Evolutionary conservation across 2,797 vertebrate species (phyloP), one percentile per base, ranked within the genome.

Genomic region (Linurgus olivaceus): DNA sequence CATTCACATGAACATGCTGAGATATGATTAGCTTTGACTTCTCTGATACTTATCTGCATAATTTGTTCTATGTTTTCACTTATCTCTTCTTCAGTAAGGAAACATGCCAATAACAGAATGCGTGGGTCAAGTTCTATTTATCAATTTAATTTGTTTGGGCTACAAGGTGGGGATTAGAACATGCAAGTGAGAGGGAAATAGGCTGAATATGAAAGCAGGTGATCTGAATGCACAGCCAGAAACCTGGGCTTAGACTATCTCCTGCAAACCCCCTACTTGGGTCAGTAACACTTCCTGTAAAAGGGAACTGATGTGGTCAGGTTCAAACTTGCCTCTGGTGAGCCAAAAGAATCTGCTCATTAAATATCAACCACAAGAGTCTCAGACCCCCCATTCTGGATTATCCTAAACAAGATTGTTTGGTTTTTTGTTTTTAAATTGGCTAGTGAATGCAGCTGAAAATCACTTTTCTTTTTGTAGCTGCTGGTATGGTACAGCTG

Each of bases 81-180:
- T 86, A 62, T 80, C 59, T 86, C 29, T 62, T 38, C 57, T 70
- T 81, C 86, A 85, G 40, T 40, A 93, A 62, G 67, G 55, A 93
- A 94, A 92, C 24, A 42, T 35, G 55, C 55, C 88, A 73, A 52
- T 72, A 62, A 78, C 58, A 45, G 47, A 83, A 47, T 35, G 28
- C 13, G 50, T 66, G 37, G 38, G 62, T 57, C 74, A 80, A 91
- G 28, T 67, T 78, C 75, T 73, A 14, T 85, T 89, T 75, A 75
- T 80, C 63, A 72, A 25, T 86, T 88, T 83, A 70, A 89, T 95
- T 93, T 51, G 62, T 70, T 87, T 85, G 89, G 84, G 40, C 83
- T 72, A 48, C 52, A 58, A 26, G 9, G 7, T 50, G 47, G 33
- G 74, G 67, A 72, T 42, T 45, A 70, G 66, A 87, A 38, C 68